These are phyloP conservation scores for Astreopora myriophthalma DNA, from an alignment of 64 coral and sea anemone genomes.

Conservation along the genomic window DNA sequence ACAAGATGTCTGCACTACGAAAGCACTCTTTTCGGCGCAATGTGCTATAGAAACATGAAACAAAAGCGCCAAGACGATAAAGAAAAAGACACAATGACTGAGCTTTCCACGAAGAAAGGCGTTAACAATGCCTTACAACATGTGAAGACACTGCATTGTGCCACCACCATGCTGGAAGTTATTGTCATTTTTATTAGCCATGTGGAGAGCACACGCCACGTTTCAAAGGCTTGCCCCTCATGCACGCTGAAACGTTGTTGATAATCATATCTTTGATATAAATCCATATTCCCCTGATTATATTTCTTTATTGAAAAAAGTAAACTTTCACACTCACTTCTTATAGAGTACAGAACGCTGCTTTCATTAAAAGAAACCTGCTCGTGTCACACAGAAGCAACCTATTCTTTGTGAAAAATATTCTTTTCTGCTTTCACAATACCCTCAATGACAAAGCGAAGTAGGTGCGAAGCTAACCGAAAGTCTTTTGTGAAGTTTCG, in stretches of 20 bases:
- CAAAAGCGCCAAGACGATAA: neutral
- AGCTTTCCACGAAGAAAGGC: slow-evolving; percentile 23
- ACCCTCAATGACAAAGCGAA: neutral
- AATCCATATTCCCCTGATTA: neutral
- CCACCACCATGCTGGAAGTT: neutral
- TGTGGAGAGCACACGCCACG: slow-evolving; percentile 23
- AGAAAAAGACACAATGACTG: neutral
- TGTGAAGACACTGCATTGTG: slow-evolving; percentile 37
- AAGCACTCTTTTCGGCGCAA: neutral
- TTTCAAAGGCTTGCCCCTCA: neutral
- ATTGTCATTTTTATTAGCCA: slow-evolving; percentile 63
- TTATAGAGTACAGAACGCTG: neutral
- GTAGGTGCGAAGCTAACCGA: neutral
- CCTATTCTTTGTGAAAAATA: neutral
- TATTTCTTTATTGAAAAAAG: neutral
- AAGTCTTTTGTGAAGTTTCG: neutral
- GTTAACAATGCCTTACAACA: slow-evolving; percentile 41
- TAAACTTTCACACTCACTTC: neutral
- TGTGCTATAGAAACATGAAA: neutral
- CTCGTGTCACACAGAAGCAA: neutral
- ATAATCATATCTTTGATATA: neutral
- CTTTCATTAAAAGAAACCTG: neutral
- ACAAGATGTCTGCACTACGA: neutral
- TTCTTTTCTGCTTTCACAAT: neutral
- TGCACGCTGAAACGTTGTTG: neutral